Percentiles rank a stretch among this genome's conserved stretches.
Conservation (phyloP, 2,797 vertebrate genomes). For the Leptatherina wallacei region DNA sequence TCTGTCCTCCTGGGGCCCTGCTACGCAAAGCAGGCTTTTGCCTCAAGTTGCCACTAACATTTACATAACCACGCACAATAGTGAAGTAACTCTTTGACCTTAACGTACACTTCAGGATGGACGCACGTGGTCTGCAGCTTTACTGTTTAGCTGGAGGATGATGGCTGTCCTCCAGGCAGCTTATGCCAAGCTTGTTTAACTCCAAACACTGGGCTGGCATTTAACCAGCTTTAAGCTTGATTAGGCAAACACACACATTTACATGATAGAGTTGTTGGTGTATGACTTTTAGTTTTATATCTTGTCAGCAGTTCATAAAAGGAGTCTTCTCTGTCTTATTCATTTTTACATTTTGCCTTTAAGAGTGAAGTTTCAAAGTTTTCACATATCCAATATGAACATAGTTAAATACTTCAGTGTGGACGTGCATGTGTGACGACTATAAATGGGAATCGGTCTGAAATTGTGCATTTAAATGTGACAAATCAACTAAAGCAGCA, state of each 20-base stretch:
- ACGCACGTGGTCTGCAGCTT: constrained; percentile 31
- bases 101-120: constrained; percentile 31
- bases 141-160: constrained; percentile 33
- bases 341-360: not conserved
- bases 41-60: constrained; percentile 58
- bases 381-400: not conserved
- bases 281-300: constrained; percentile 17
- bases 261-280: not conserved
- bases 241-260: constrained; percentile 22
- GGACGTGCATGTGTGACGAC: not conserved
- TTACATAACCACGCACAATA: constrained; percentile 64
- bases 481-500: too few species aligned
- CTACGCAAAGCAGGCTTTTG: constrained; percentile 44
- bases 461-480: too few species aligned
- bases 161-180: constrained; percentile 43
- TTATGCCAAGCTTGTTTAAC: constrained; percentile 45
- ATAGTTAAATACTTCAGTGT: not conserved
- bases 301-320: not conserved
- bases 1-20: constrained; percentile 51
- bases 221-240: constrained; percentile 36
- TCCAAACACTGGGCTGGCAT: constrained; percentile 43
- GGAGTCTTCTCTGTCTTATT: not conserved
- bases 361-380: not conserved
- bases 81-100: constrained; percentile 62
- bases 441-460: not conserved